phyloP scores from a whole-genome alignment of 2,113 vertebrate genomes.

The Aphelocoma coerulescens region DNA sequence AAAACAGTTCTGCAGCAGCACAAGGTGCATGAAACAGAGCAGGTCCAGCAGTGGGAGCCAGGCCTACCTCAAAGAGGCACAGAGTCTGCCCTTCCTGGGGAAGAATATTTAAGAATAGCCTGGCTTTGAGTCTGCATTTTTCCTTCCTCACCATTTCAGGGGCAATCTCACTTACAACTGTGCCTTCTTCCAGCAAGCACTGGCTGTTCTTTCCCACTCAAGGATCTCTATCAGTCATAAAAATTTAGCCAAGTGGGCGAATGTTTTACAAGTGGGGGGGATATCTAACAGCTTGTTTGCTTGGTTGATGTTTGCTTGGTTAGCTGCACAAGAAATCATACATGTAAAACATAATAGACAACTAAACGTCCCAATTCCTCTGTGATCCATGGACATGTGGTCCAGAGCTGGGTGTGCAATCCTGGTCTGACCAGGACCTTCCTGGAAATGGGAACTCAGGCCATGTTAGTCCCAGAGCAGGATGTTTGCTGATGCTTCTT shows the following conservation, averaged over 20 bases:
- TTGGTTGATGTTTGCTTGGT: neutral
- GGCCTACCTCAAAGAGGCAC: neutral
- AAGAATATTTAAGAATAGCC: neutral
- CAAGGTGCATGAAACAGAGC: neutral
- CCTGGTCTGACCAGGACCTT: neutral
- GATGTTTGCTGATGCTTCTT: neutral
- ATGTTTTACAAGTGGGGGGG: neutral
- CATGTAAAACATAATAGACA: neutral
- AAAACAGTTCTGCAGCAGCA: neutral
- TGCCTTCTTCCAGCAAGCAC: neutral
- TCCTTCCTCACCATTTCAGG: neutral
- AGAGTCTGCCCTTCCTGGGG: neutral
- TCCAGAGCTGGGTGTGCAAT: neutral
- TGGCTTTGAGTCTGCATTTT: neutral
- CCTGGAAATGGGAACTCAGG: neutral
- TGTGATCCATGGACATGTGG: fast-evolving
- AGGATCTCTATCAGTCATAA: neutral
- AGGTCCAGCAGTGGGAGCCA: neutral
- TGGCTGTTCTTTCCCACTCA: neutral
- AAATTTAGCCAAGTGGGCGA: neutral
- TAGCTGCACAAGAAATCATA: neutral
- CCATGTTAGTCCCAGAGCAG: neutral
- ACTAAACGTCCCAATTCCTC: neutral
- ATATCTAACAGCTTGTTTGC: neutral
- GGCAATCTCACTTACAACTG: neutral